These are phyloP conservation scores for Argyrosomus regius DNA, from an alignment of 2,797 vertebrate species.

Conservation along the genomic window DNA sequence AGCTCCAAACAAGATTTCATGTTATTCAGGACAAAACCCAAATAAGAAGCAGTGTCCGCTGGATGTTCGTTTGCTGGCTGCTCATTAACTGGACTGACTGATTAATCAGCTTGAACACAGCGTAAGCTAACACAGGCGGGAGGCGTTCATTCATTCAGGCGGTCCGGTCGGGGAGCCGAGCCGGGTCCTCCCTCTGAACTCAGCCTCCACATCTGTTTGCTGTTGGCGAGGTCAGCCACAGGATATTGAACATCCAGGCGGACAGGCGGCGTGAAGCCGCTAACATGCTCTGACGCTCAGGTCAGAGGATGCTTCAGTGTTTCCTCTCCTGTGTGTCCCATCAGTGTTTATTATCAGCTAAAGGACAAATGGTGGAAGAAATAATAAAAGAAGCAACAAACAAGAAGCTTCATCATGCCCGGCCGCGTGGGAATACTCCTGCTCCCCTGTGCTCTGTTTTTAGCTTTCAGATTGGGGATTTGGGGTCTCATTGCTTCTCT, in stretches of 20 bases:
- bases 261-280: conserved; percentile 10
- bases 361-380: conserved; percentile 6
- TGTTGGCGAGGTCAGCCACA: conserved; percentile 73
- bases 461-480: neutral
- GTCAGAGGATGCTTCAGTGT: no score
- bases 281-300: neutral
- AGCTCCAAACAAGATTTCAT: no score
- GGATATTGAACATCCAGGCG: conserved; percentile 74
- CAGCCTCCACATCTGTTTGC: conserved; percentile 77
- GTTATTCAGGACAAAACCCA: no score
- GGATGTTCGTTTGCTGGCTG: neutral
- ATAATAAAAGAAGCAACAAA: neutral
- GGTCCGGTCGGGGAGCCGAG: neutral
- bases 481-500: conserved; percentile 8
- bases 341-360: conserved; percentile 4
- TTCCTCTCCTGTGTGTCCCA: no score
- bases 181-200: conserved; percentile 45
- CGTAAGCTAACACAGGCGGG: conserved; percentile 17
- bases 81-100: no score
- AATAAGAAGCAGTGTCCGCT: no score
- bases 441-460: conserved; percentile 2
- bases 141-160: conserved; percentile 7
- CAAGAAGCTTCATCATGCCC: neutral
- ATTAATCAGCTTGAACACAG: no score
- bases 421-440: neutral